Evolutionary conservation across 2,888 invertebrate species (phyloP).

Genomic region (Coremacera marginata): DNA sequence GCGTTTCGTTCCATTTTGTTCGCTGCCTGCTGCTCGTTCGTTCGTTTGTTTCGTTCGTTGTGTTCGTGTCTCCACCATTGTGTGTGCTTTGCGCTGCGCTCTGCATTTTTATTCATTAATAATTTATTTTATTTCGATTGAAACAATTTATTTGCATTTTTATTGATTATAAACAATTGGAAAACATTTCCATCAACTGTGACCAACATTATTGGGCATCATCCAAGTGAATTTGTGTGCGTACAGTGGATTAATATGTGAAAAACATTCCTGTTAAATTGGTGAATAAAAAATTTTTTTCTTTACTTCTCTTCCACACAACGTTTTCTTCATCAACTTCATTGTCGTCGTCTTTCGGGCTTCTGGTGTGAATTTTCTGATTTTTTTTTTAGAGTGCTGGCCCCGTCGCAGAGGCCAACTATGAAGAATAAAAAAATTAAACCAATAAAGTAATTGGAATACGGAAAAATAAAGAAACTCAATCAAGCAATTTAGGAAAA

Average conservation of each 20-base stretch:
- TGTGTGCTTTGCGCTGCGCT: conserved; percentile 49
- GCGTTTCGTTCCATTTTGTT: not conserved
- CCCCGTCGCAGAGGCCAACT: conserved; percentile 12
- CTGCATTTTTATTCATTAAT: conserved; percentile 63
- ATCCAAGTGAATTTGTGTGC: conserved; percentile 48
- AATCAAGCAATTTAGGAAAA: conserved; percentile 10
- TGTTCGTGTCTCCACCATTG: conserved; percentile 48
- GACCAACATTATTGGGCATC: conserved; percentile 43
- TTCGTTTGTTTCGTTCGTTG: conserved; percentile 45
- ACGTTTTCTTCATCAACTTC: conserved; percentile 34
- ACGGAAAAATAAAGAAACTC: not conserved
- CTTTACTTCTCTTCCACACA: conserved; percentile 56
- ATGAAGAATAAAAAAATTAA: not conserved
- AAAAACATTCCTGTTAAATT: conserved; percentile 62
- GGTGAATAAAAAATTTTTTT: conserved; percentile 63
- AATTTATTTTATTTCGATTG: conserved; percentile 60
- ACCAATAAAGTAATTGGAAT: not conserved
- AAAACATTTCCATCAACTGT: conserved; percentile 48
- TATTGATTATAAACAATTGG: conserved; percentile 51
- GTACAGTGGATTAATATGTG: conserved; percentile 51
- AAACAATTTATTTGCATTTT: conserved; percentile 53
- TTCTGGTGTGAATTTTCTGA: conserved; percentile 14
- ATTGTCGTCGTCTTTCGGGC: conserved; percentile 13
- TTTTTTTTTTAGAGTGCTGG: conserved; percentile 15
- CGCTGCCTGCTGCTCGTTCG: conserved; percentile 38